These are phyloP conservation scores for Amphiprion percula DNA, from an alignment of 2,113 vertebrate genomes.

Conservation along the genomic window DNA sequence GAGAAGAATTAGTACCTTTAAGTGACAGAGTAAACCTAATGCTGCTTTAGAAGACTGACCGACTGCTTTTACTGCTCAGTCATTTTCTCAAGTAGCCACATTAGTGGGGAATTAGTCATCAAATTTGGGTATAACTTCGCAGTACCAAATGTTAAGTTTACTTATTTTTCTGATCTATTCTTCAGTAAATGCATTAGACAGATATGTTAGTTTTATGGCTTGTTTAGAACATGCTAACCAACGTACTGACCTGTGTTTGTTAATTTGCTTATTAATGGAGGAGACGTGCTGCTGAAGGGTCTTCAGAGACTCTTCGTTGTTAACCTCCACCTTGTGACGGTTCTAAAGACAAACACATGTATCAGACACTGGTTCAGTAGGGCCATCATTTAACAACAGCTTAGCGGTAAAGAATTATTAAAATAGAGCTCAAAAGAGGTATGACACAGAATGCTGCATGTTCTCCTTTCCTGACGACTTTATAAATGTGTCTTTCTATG, in stretches of 20 bases:
- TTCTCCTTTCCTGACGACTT: neutral
- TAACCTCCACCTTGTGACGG: conserved; percentile 84
- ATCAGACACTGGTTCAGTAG: conserved; percentile 2
- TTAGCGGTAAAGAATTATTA: neutral
- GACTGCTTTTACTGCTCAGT: neutral
- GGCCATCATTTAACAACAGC: neutral
- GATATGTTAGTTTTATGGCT: neutral
- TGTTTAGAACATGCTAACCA: conserved; percentile 1
- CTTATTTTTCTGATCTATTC: neutral
- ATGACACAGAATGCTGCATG: neutral
- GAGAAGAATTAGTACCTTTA: conserved; percentile 2
- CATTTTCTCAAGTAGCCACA: neutral
- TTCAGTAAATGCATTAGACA: neutral
- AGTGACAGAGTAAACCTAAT: neutral
- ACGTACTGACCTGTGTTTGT: conserved; percentile 87
- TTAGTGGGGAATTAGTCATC: neutral
- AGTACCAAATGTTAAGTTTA: neutral
- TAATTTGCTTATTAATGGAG: conserved; percentile 83
- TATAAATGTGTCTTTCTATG: neutral
- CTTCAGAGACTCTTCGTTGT: conserved; percentile 87
- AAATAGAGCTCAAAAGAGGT: neutral
- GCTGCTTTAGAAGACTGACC: neutral
- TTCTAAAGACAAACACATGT: conserved; percentile 66
- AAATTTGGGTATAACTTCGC: neutral
- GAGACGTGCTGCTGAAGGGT: conserved; percentile 86